Evolutionary conservation across 2,888 invertebrate genomes (phyloP).

Genomic region (Ethmia dodecea): DNA sequence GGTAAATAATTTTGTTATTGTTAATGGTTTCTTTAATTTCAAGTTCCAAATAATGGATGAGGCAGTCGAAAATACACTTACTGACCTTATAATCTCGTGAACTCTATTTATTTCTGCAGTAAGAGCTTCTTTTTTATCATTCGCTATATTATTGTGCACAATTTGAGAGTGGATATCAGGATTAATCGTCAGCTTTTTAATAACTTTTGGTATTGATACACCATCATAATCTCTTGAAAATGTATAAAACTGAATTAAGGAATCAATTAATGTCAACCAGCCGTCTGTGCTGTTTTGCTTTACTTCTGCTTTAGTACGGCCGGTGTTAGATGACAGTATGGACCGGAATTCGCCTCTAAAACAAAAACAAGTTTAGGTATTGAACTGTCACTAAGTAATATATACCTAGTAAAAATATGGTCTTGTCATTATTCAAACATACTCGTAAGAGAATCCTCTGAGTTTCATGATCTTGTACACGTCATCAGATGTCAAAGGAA

Average conservation of each 20-base stretch:
- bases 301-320: slow-evolving; percentile 22
- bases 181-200: slow-evolving; percentile 25
- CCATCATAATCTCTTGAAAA: slow-evolving; percentile 26
- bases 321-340: slow-evolving; percentile 23
- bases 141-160: not conserved
- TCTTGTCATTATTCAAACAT: slow-evolving; percentile 8
- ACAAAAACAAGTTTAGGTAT: slow-evolving; percentile 12
- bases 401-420: not conserved
- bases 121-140: slow-evolving; percentile 14
- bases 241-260: slow-evolving; percentile 29
- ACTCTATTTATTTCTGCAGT: slow-evolving; percentile 19
- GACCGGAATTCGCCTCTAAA: slow-evolving; percentile 30
- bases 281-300: slow-evolving; percentile 28
- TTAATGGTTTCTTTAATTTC: too few relatives aligned
- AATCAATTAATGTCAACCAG: slow-evolving; percentile 33
- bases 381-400: too few relatives aligned
- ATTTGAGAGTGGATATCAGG: slow-evolving; percentile 21
- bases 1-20: slow-evolving; percentile 1
- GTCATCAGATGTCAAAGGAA: slow-evolving; percentile 23
- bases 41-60: not conserved
- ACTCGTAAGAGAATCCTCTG: slow-evolving; percentile 31
- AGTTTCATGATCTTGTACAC: slow-evolving; percentile 29
- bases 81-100: slow-evolving; percentile 23
- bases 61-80: not conserved
- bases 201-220: slow-evolving; percentile 23